Percentiles rank a stretch among this genome's conserved stretches.
phyloP scores from a whole-genome alignment of 1,140 invertebrate genomes.

The Olivierus martensii region DNA sequence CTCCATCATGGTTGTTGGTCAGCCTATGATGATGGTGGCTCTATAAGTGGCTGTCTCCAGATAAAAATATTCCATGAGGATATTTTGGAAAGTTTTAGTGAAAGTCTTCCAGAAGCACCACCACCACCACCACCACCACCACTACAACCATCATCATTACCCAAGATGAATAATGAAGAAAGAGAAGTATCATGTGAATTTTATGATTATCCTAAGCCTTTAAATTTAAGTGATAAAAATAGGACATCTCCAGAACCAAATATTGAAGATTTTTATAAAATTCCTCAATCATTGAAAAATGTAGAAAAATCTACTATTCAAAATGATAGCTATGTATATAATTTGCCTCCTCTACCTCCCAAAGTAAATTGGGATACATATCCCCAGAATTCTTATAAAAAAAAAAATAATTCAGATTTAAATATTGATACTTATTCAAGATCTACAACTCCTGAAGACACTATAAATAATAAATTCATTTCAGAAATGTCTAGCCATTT shows the following conservation, averaged over 20 bases:
- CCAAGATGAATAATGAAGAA: conserved; percentile 4
- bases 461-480: too few relatives aligned
- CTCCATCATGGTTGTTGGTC: too few relatives aligned
- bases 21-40: too few relatives aligned
- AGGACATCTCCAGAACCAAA: conserved; percentile 5
- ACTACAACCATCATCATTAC: conserved; percentile 3
- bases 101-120: conserved; percentile 8
- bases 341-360: conserved; percentile 20
- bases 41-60: too few relatives aligned
- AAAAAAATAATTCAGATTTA: too few relatives aligned
- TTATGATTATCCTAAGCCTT: conserved; percentile 18
- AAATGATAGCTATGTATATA: too few relatives aligned
- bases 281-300: neutral
- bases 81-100: neutral
- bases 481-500: too few relatives aligned
- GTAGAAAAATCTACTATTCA: conserved; percentile 1
- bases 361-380: conserved; percentile 42
- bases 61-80: too few relatives aligned
- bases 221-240: neutral
- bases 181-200: conserved; percentile 9
- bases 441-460: too few relatives aligned
- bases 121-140: conserved; percentile 8
- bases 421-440: too few relatives aligned
- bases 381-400: conserved; percentile 22
- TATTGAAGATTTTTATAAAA: neutral